These are phyloP conservation scores for Tenualosa ilisha DNA, from an alignment of 2,797 vertebrate species.

Conservation along the genomic window DNA sequence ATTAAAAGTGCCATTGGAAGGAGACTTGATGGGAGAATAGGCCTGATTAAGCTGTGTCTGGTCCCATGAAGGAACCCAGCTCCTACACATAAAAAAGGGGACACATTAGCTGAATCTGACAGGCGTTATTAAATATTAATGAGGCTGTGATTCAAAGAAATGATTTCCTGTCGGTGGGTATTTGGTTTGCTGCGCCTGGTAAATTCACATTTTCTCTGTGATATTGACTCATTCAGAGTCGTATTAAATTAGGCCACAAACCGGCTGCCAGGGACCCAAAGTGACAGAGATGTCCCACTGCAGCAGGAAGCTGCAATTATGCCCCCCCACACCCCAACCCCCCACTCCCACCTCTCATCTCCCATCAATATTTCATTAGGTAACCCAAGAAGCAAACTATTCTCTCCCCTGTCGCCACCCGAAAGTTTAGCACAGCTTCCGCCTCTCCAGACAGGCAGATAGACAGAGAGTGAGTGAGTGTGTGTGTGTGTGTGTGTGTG, in stretches of 20 bases:
- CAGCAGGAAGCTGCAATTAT: conserved; percentile 80
- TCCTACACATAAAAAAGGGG: conserved; percentile 63
- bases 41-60: neutral
- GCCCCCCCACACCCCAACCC: conserved; percentile 58
- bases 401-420: conserved; percentile 56
- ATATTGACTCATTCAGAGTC: conserved; percentile 88
- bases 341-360: conserved; percentile 68
- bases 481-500: too few relatives aligned
- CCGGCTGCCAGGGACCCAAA: conserved; percentile 74
- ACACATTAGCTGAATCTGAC: conserved; percentile 65
- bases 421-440: conserved; percentile 67
- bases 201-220: conserved; percentile 78
- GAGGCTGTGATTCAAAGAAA: conserved; percentile 65
- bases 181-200: conserved; percentile 62
- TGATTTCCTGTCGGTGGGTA: conserved; percentile 72
- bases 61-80: conserved; percentile 40
- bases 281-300: conserved; percentile 83
- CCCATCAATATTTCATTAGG: conserved; percentile 91
- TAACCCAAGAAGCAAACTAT: conserved; percentile 75
- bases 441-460: conserved; percentile 60
- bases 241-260: conserved; percentile 91
- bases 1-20: neutral
- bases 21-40: neutral
- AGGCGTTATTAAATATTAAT: conserved; percentile 85
- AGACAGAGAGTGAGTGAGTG: conserved; percentile 47